phyloP scores from a whole-genome alignment of 1,140 invertebrate species.

The Cydia strobilella region DNA sequence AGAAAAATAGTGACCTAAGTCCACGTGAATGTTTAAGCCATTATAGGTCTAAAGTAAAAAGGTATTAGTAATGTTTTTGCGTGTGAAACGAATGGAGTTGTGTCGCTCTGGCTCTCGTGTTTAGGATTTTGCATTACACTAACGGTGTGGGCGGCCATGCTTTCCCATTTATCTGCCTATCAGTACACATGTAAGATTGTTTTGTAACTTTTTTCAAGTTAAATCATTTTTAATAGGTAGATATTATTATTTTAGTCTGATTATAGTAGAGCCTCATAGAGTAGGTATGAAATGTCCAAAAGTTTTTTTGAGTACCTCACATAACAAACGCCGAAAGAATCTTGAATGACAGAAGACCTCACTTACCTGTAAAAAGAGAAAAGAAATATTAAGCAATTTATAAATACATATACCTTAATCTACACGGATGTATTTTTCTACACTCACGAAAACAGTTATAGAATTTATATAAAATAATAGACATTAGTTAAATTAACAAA shows the following conservation, averaged over 20 bases:
- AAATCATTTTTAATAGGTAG: no score
- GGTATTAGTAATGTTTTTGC: background rate
- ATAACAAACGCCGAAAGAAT: background rate
- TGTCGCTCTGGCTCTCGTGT: background rate
- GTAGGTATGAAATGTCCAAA: no score
- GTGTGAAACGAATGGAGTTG: background rate
- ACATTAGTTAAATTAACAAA: no score
- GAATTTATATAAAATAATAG: no score
- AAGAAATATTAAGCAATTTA: background rate
- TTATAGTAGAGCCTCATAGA: no score
- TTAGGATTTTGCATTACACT: background rate
- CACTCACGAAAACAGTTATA: no score
- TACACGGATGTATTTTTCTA: no score
- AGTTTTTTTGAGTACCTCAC: no score
- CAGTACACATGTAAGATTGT: no score
- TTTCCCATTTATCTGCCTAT: background rate
- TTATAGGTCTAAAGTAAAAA: background rate
- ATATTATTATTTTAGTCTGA: no score
- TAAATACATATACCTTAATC: no score
- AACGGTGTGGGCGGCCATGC: background rate
- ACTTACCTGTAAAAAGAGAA: constrained; percentile 4
- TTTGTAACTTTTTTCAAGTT: no score
- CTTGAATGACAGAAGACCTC: background rate
- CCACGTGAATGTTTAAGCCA: background rate
- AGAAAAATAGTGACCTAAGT: background rate